These are phyloP conservation scores for Odontothrips loti DNA, from an alignment of 2,888 invertebrate species.

Conservation along the genomic window DNA sequence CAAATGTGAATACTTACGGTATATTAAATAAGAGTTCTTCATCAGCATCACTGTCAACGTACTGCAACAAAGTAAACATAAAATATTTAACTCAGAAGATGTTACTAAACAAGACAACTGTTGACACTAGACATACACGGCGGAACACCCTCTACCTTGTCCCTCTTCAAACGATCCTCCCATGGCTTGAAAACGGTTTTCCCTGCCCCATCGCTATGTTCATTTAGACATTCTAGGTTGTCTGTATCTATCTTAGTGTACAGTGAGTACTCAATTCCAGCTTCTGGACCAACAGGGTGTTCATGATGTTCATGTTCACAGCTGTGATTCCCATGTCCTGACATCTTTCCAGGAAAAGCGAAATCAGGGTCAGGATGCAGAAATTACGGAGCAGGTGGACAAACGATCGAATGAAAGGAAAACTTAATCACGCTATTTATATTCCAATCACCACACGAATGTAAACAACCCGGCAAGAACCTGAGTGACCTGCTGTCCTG, in stretches of 20 bases:
- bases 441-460: too few relatives aligned
- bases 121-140: not conserved
- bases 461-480: too few relatives aligned
- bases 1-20: slow-evolving; percentile 57
- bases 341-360: slow-evolving; percentile 30
- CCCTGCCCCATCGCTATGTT: slow-evolving; percentile 78
- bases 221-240: slow-evolving; percentile 87
- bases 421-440: too few relatives aligned
- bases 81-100: not conserved
- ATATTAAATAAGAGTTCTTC: slow-evolving; percentile 94
- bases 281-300: slow-evolving; percentile 62
- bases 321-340: slow-evolving; percentile 47
- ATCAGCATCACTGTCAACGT: slow-evolving; percentile 93
- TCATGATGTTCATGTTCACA: slow-evolving; percentile 57
- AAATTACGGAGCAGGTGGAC: too few relatives aligned
- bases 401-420: too few relatives aligned
- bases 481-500: too few relatives aligned
- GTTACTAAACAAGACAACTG: not conserved
- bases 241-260: slow-evolving; percentile 84
- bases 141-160: slow-evolving; percentile 55
- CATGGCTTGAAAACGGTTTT: slow-evolving; percentile 87
- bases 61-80: slow-evolving; percentile 56
- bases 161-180: slow-evolving; percentile 74
- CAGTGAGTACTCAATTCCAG: slow-evolving; percentile 76
- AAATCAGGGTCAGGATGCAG: too few relatives aligned